A percentile compares a stretch with the other conserved stretches of the same genome.
phyloP scores from a whole-genome alignment of 2,113 vertebrate species.

The Todiramphus saurophagus region DNA sequence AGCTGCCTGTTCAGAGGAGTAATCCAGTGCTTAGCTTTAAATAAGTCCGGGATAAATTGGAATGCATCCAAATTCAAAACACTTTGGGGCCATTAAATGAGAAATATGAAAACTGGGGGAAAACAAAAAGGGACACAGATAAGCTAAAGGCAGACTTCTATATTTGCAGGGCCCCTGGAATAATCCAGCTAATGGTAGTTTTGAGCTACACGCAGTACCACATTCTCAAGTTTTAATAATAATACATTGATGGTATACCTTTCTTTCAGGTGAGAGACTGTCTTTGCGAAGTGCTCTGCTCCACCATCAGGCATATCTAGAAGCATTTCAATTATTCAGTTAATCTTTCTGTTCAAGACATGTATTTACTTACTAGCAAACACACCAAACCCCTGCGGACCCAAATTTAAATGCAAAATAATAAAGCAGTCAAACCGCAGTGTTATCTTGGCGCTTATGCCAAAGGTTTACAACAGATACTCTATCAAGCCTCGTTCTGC shows the following conservation, averaged over 20 bases:
- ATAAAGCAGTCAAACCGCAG: neutral
- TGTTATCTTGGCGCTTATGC: neutral
- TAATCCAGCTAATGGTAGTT: neutral
- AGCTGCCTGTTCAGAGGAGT: neutral
- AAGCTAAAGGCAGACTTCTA: neutral
- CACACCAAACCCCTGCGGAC: neutral
- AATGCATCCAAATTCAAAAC: neutral
- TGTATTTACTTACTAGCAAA: neutral
- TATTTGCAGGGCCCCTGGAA: neutral
- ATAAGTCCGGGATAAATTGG: neutral
- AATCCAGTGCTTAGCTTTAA: neutral
- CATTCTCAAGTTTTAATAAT: neutral
- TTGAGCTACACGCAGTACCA: neutral
- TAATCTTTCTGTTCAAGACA: neutral
- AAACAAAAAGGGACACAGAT: fast-evolving
- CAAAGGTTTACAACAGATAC: neutral
- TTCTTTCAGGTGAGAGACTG: constrained; percentile 88
- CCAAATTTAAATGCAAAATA: neutral
- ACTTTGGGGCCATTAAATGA: neutral
- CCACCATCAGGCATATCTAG: constrained; percentile 92
- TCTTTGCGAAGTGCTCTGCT: constrained; percentile 90
- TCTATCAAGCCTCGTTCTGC: neutral
- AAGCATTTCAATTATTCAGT: constrained; percentile 29
- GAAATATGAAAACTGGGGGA: neutral
- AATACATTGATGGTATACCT: constrained; percentile 74